Evolutionary conservation across 2,113 vertebrate genomes (phyloP).

Genomic region (Circaetus gallicus): DNA sequence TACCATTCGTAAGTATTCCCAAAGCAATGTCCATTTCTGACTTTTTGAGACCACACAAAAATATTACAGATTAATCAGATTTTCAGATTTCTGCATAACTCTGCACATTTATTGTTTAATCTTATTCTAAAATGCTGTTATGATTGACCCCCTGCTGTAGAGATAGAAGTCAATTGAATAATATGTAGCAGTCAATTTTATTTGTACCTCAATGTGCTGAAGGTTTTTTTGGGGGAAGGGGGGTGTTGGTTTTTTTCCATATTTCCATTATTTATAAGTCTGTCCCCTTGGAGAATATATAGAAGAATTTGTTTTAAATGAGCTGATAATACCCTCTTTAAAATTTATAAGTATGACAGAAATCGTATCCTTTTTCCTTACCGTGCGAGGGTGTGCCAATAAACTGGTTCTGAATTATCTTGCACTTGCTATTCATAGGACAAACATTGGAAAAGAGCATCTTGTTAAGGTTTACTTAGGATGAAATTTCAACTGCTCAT

Average conservation of each 20-base stretch:
- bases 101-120: conserved; percentile 77
- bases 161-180: conserved; percentile 80
- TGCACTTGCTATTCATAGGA: conserved; percentile 49
- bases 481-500: conserved; percentile 29
- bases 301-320: conserved; percentile 77
- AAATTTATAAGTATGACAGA: conserved; percentile 77
- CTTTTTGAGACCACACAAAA: conserved; percentile 52
- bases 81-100: conserved; percentile 74
- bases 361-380: conserved; percentile 31
- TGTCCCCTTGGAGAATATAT: conserved; percentile 74
- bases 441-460: conserved; percentile 36
- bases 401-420: conserved; percentile 57
- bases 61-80: conserved; percentile 81
- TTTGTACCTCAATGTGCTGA: conserved; percentile 77
- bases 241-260: background rate
- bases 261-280: conserved; percentile 82
- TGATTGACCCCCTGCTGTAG: conserved; percentile 75
- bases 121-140: conserved; percentile 73
- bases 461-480: conserved; percentile 45
- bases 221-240: background rate
- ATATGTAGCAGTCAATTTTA: conserved; percentile 82
- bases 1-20: conserved; percentile 75
- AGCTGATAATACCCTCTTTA: conserved; percentile 79
- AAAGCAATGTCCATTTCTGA: conserved; percentile 60
- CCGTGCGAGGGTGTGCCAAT: background rate